Percentiles rank a stretch among this genome's conserved stretches.
These are phyloP conservation scores for Eretmochelys imbricata DNA, from an alignment of 2,113 vertebrate species.

Conservation along the genomic window DNA sequence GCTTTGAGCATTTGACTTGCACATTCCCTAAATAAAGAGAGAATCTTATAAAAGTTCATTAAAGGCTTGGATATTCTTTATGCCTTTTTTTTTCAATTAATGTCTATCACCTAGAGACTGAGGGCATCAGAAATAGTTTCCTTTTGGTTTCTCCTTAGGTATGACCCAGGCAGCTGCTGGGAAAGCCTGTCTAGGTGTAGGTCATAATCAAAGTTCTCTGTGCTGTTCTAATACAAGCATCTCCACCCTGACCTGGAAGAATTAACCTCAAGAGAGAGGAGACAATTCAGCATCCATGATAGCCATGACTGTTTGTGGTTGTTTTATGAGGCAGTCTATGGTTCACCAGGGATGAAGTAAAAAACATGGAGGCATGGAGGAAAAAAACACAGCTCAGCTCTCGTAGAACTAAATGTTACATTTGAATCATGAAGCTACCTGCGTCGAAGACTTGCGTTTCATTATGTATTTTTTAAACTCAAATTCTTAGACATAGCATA, in stretches of 20 bases:
- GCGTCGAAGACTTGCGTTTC: slow-evolving; percentile 75
- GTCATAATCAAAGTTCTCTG: not conserved
- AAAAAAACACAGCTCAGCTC: not conserved
- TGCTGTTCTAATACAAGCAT: not conserved
- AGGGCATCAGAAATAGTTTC: slow-evolving; percentile 34
- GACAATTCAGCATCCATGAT: slow-evolving; percentile 17
- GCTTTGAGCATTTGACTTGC: not conserved
- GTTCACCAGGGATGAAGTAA: slow-evolving; percentile 50
- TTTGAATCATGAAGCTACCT: slow-evolving; percentile 71
- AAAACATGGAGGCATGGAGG: slow-evolving; percentile 18
- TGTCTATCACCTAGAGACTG: slow-evolving; percentile 28
- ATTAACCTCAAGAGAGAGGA: slow-evolving; percentile 35
- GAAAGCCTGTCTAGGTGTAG: slow-evolving; percentile 35
- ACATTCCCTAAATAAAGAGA: not conserved
- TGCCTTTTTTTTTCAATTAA: slow-evolving; percentile 20
- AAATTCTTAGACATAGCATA: slow-evolving; percentile 73
- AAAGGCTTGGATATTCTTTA: slow-evolving; percentile 2
- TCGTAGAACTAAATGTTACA: slow-evolving; percentile 58
- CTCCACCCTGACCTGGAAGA: slow-evolving; percentile 17
- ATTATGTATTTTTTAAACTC: slow-evolving; percentile 76
- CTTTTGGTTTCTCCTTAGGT: slow-evolving; percentile 42
- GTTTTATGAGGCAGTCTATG: slow-evolving; percentile 27
- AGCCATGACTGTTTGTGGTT: not conserved
- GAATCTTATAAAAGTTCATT: not conserved
- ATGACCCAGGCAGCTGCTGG: slow-evolving; percentile 1